Percentiles rank a stretch among this genome's conserved stretches.
These are phyloP conservation scores for Chorisops tibialis DNA, from an alignment of 2,888 invertebrate species.

Conservation along the genomic window DNA sequence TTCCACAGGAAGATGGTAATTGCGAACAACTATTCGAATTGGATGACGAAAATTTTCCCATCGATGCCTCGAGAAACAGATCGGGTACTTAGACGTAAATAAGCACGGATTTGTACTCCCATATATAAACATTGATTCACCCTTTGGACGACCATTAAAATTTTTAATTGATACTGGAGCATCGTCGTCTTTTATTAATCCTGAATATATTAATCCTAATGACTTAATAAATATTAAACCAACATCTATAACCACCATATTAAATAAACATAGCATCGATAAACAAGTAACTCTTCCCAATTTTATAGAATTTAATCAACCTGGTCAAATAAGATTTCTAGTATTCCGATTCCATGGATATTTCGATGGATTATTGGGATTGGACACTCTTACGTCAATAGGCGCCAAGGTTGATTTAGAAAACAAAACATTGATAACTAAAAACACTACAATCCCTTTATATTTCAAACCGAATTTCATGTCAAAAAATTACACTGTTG, in stretches of 20 bases:
- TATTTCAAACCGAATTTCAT: slow-evolving; percentile 21
- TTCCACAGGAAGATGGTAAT: neutral
- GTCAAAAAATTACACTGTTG: slow-evolving; percentile 14
- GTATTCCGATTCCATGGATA: neutral
- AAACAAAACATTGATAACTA: slow-evolving; percentile 1
- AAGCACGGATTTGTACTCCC: slow-evolving; percentile 24
- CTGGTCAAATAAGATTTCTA: neutral
- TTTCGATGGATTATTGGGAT: neutral
- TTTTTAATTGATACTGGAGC: slow-evolving; percentile 24
- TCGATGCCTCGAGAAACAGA: slow-evolving; percentile 30
- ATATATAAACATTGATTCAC: slow-evolving; percentile 29
- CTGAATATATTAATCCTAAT: neutral
- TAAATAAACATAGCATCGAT: neutral
- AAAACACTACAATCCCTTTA: slow-evolving; percentile 8
- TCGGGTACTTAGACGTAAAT: slow-evolving; percentile 33
- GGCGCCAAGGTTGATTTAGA: neutral
- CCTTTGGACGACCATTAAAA: slow-evolving; percentile 28
- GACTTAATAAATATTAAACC: neutral
- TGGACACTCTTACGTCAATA: slow-evolving; percentile 2
- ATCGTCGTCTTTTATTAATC: slow-evolving; percentile 7
- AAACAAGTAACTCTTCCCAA: neutral
- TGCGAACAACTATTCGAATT: slow-evolving; percentile 1
- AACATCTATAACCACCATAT: neutral
- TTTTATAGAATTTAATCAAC: neutral
- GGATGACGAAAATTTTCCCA: slow-evolving; percentile 33